A percentile compares a stretch with the other conserved stretches of the same genome.
Evolutionary conservation across 2,113 vertebrate genomes (phyloP).

Genomic region (Ptyas mucosa): DNA sequence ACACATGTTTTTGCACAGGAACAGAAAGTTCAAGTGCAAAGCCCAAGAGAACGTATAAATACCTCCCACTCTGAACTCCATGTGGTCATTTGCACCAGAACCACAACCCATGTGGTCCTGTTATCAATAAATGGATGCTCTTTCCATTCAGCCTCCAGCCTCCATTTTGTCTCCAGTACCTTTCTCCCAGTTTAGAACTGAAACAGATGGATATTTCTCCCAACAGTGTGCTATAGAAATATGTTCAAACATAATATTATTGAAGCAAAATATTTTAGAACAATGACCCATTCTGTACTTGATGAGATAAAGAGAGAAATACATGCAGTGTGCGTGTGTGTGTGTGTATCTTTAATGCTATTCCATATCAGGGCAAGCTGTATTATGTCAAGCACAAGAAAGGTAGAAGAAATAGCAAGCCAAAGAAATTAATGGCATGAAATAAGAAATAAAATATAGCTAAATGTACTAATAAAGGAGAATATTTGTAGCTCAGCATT

Average conservation of each 20-base stretch:
- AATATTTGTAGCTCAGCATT: too few species aligned
- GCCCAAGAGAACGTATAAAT: too few species aligned
- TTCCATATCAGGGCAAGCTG: not conserved
- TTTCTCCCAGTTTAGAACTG: too few species aligned
- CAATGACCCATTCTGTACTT: not conserved
- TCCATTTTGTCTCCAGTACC: too few species aligned
- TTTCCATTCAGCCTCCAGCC: too few species aligned
- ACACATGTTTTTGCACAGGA: too few species aligned
- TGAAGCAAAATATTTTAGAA: not conserved
- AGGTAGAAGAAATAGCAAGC: not conserved
- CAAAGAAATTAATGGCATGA: not conserved
- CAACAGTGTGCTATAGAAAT: not conserved
- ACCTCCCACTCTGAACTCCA: too few species aligned
- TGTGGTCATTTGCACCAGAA: too few species aligned
- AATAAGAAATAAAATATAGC: not conserved
- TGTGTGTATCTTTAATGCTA: not conserved
- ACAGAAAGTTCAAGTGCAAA: too few species aligned
- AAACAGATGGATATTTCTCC: too few species aligned
- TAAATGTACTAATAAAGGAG: not conserved
- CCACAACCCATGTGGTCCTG: too few species aligned
- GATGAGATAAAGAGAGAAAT: not conserved
- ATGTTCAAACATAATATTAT: not conserved
- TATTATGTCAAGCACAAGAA: not conserved
- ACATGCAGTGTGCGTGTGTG: not conserved
- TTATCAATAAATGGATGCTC: too few species aligned